Base-by-base conservation (phyloP, 2,113 vertebrate species). In the Protobothrops mucrosquamatus region DNA sequence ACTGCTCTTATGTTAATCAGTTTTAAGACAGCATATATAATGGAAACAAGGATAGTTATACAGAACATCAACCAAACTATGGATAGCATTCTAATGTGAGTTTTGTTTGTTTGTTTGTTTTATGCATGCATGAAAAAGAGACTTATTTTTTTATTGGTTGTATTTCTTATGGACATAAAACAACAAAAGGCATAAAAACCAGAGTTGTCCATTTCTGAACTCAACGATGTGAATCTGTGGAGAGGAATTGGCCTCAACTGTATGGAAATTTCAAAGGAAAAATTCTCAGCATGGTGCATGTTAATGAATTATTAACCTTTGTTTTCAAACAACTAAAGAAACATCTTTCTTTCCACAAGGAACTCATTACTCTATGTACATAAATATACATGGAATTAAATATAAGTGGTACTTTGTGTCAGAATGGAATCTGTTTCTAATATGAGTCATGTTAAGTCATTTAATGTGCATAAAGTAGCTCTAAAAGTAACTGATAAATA, bases 241-340 rank as follows among this genome's bases (percentile, higher is more conserved):
- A n/a, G 95, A 94, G 92, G 64, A 85, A 93, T 93, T 95, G 92
- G 92, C 90, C 91, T 95, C 94, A 90, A 96, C 90, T 93, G 92
- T 90, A 91, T 94, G 94, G 95, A 93, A 93, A 34, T 92, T 95
- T 96, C 93, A 96, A 96, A 96, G 94, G 94, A 91, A 94, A 94
- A 94, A 95, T 96, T 94, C 92, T 56, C 85, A 95, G 92, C 93
- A 94, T 94, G 90, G n/a, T 95, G 26, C 94, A 95, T 92, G 93
- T 95, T 96, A 96, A 96, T 95, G 95, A 95, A 93, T 93, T 96
- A 93, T 92, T 59, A 94, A 94, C 92, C 93, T 92, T 96, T 95
- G 96, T 94, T 95, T 96, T 97, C 95, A 91, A 93, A 96, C 85
- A 85, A 81, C 81, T 95, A 89, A 85, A 95, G 94, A 87, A 89